These are phyloP conservation scores for Zosterops japonicus DNA, from an alignment of 2,113 vertebrate species.

Conservation along the genomic window DNA sequence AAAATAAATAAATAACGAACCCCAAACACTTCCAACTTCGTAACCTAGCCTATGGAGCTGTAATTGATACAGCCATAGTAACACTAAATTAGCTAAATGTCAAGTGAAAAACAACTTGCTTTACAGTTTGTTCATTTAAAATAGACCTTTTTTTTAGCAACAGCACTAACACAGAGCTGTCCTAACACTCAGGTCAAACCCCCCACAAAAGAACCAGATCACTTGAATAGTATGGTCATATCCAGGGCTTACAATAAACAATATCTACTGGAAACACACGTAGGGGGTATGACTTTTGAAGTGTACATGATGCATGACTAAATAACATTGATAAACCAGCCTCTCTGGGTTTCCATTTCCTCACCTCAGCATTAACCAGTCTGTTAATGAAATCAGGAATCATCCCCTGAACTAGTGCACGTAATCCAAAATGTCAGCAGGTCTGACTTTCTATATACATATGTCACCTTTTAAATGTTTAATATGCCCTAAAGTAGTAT, in stretches of 20 bases:
- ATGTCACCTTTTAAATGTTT: slow-evolving; percentile 68
- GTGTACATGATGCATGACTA: not conserved
- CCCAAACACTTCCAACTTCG: not conserved
- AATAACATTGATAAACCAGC: not conserved
- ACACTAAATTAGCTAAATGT: not conserved
- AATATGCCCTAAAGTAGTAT: slow-evolving; percentile 63
- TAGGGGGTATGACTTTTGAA: not conserved
- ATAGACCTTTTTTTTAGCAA: not conserved
- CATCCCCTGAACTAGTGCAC: slow-evolving; percentile 7
- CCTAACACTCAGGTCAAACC: not conserved
- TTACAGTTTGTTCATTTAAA: not conserved
- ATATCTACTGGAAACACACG: not conserved
- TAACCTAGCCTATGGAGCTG: not conserved
- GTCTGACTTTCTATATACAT: slow-evolving; percentile 45
- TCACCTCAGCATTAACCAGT: not conserved
- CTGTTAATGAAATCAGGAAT: slow-evolving; percentile 32
- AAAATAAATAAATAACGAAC: not conserved
- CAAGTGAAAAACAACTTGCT: not conserved
- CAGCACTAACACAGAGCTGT: not conserved
- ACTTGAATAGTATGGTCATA: not conserved
- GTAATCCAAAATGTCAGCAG: slow-evolving; percentile 55
- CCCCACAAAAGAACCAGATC: not conserved
- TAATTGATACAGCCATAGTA: not conserved
- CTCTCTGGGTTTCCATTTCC: not conserved
- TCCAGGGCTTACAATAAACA: not conserved